phyloP scores from a whole-genome alignment of 2,888 invertebrate genomes.

The Ennomos quercinarius region DNA sequence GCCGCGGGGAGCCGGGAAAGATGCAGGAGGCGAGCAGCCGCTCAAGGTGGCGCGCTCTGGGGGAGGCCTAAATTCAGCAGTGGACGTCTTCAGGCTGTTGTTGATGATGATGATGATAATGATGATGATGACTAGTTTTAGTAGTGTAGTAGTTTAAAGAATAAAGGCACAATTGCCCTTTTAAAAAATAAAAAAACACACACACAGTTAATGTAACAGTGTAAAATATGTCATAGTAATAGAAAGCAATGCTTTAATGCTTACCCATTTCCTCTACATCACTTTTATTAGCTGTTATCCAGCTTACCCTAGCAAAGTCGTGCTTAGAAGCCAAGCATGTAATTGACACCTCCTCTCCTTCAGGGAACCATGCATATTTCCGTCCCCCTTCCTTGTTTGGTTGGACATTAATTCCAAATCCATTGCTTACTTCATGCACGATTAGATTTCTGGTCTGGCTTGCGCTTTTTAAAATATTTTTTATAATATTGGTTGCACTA shows the following conservation, averaged over 20 bases:
- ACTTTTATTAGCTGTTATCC: conserved; percentile 50
- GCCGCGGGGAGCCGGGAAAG: too few species aligned
- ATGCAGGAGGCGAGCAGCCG: too few species aligned
- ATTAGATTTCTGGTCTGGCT: conserved; percentile 45
- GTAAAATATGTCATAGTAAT: background rate
- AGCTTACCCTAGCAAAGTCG: conserved; percentile 61
- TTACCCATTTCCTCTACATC: conserved; percentile 3
- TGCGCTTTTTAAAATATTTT: background rate
- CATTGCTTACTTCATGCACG: conserved; percentile 63
- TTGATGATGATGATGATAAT: too few species aligned
- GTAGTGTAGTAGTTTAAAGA: too few species aligned
- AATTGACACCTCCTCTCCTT: conserved; percentile 54
- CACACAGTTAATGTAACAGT: background rate
- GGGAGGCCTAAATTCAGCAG: too few species aligned
- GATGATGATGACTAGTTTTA: too few species aligned
- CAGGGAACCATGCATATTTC: conserved; percentile 56
- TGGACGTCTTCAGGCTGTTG: too few species aligned
- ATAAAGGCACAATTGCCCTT: too few species aligned
- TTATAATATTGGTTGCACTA: conserved; percentile 49
- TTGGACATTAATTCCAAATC: conserved; percentile 64
- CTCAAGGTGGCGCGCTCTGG: too few species aligned
- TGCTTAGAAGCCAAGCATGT: conserved; percentile 69
- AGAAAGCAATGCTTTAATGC: background rate
- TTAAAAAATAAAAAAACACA: too few species aligned
- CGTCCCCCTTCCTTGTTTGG: conserved; percentile 35